These are phyloP conservation scores for Glomeris maerens DNA, from an alignment of 1,140 invertebrate species.

Conservation along the genomic window DNA sequence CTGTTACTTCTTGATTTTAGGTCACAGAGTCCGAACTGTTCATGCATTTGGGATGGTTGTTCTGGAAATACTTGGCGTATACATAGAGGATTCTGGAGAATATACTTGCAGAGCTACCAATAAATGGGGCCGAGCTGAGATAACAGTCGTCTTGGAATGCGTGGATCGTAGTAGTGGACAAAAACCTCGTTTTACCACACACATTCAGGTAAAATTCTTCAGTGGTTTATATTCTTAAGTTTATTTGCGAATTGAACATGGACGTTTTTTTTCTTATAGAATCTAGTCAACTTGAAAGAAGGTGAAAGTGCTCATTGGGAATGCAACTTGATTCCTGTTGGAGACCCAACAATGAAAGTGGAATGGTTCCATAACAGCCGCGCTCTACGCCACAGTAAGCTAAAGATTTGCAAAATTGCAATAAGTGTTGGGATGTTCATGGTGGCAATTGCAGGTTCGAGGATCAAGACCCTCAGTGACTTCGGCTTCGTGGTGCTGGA, in stretches of 20 bases:
- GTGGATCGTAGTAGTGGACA: slow-evolving; percentile 68
- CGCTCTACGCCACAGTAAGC: slow-evolving; percentile 59
- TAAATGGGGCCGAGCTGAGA: slow-evolving; percentile 72
- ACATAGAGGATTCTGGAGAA: slow-evolving; percentile 69
- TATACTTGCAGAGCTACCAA: slow-evolving; percentile 78
- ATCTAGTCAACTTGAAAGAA: slow-evolving; percentile 69
- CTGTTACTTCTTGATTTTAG: slow-evolving; percentile 17
- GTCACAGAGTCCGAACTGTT: slow-evolving; percentile 70
- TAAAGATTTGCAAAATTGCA: slow-evolving; percentile 2
- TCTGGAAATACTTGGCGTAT: slow-evolving; percentile 76
- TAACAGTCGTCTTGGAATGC: slow-evolving; percentile 64
- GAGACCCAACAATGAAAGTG: slow-evolving; percentile 82
- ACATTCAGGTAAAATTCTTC: slow-evolving; percentile 39
- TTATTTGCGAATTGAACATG: not conserved
- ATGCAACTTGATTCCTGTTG: slow-evolving; percentile 77
- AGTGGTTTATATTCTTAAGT: not conserved
- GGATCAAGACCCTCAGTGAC: slow-evolving; percentile 87
- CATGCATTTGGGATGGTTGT: slow-evolving; percentile 93
- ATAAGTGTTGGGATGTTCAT: slow-evolving; percentile 19
- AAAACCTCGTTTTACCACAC: slow-evolving; percentile 73
- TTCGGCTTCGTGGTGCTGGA: slow-evolving; percentile 93
- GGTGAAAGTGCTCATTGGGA: slow-evolving; percentile 85
- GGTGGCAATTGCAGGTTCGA: slow-evolving; percentile 35
- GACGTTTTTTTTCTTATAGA: slow-evolving; percentile 35
- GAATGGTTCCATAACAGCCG: slow-evolving; percentile 92